Percentiles rank a stretch among this genome's conserved stretches.
These are phyloP conservation scores for Catocala nupta DNA, from an alignment of 2,888 invertebrate genomes.

Conservation along the genomic window DNA sequence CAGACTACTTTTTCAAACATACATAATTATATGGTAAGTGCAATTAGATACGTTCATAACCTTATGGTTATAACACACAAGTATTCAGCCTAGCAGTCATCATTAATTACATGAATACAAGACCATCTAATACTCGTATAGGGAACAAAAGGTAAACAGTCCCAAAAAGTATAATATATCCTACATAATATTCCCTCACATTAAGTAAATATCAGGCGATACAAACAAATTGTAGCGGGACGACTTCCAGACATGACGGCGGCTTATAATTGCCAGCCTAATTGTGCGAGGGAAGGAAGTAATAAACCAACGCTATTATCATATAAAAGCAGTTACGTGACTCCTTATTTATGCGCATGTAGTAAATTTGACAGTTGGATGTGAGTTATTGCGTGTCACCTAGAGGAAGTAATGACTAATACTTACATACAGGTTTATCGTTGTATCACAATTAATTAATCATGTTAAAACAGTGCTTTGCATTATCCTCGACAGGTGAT, in stretches of 20 bases:
- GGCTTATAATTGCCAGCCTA: slow-evolving; percentile 40
- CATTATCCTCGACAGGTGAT: too few species aligned
- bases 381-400: slow-evolving; percentile 23
- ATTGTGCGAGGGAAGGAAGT: slow-evolving; percentile 43
- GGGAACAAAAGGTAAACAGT: not conserved
- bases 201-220: slow-evolving; percentile 21
- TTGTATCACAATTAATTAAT: too few species aligned
- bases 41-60: too few species aligned
- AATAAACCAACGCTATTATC: slow-evolving; percentile 53
- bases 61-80: too few species aligned
- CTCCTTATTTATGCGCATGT: slow-evolving; percentile 36
- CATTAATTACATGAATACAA: not conserved
- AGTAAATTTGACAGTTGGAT: slow-evolving; percentile 18
- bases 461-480: too few species aligned
- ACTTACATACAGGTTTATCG: not conserved
- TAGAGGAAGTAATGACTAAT: slow-evolving; percentile 7
- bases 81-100: too few species aligned
- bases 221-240: slow-evolving; percentile 31
- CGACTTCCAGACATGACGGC: slow-evolving; percentile 40
- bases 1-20: too few species aligned
- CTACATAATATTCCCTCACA: slow-evolving; percentile 5
- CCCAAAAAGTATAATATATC: slow-evolving; percentile 1
- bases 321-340: slow-evolving; percentile 47
- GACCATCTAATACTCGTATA: not conserved
- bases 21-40: too few species aligned